Conservation (phyloP, 2,113 vertebrate genomes). For the Equus quagga region DNA sequence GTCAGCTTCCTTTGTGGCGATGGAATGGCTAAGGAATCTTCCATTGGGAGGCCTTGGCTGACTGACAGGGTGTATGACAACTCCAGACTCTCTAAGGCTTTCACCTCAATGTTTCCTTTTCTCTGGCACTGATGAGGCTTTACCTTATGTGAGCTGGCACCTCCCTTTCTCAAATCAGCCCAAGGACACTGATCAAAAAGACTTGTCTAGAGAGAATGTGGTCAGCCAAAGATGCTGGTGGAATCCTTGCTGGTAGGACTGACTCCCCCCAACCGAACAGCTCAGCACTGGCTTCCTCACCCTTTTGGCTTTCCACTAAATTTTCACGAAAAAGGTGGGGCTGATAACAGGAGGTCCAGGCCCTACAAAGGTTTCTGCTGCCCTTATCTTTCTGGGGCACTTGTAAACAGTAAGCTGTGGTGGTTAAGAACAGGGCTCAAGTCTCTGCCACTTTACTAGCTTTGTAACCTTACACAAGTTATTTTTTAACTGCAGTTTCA, state of each 20-base stretch:
- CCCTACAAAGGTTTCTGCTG: neutral
- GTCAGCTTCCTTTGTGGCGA: constrained; percentile 80
- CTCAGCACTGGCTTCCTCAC: neutral
- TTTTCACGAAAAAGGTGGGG: neutral
- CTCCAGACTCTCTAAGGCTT: constrained; percentile 77
- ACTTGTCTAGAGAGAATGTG: neutral
- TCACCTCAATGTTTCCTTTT: constrained; percentile 70
- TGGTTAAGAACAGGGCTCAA: neutral
- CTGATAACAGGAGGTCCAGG: neutral
- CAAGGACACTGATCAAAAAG: neutral
- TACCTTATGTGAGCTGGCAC: neutral
- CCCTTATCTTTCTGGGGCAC: neutral
- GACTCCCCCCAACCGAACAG: neutral
- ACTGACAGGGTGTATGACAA: constrained; percentile 83
- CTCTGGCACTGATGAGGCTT: neutral
- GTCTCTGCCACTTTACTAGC: neutral
- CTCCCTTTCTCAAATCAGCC: neutral
- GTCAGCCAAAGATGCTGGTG: neutral
- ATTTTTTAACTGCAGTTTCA: constrained; percentile 50
- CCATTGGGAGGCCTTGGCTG: constrained; percentile 79
- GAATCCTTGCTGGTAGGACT: neutral
- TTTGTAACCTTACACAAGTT: constrained; percentile 37
- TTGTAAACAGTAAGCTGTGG: neutral
- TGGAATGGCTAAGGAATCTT: constrained; percentile 82
- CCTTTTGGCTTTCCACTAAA: neutral